phyloP scores from a whole-genome alignment of 1,140 invertebrate genomes.

The Camponotus pennsylvanicus region DNA sequence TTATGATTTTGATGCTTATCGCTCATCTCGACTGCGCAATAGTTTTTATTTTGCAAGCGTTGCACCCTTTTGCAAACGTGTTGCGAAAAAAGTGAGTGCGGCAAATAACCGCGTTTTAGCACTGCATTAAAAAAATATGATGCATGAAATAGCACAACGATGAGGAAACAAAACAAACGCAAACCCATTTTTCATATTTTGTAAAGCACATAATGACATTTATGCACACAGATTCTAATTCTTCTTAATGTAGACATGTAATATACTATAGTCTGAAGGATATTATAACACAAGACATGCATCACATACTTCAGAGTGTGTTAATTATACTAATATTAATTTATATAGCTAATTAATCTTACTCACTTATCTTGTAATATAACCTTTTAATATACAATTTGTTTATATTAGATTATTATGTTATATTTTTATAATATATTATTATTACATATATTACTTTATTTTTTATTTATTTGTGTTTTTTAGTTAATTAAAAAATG shows the following conservation, averaged over 20 bases:
- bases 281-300: not conserved
- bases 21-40: not conserved
- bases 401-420: no score
- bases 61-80: slow-evolving; percentile 19
- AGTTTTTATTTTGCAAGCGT: slow-evolving; percentile 41
- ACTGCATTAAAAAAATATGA: not conserved
- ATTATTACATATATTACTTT: no score
- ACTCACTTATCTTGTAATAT: no score
- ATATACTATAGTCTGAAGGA: not conserved
- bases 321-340: not conserved
- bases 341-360: slow-evolving; percentile 2
- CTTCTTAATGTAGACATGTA: not conserved
- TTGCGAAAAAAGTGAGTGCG: not conserved
- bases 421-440: no score
- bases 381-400: no score
- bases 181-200: slow-evolving; percentile 25
- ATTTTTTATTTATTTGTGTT: no score
- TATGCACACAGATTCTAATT: not conserved
- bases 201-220: not conserved
- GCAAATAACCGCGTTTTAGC: not conserved
- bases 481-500: no score
- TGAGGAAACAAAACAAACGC: not conserved
- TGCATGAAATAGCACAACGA: not conserved
- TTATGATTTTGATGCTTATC: slow-evolving; percentile 55
- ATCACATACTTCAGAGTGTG: not conserved